phyloP scores from a whole-genome alignment of 64 coral and sea anemone genomes.

The Dendronephthya gigantea region DNA sequence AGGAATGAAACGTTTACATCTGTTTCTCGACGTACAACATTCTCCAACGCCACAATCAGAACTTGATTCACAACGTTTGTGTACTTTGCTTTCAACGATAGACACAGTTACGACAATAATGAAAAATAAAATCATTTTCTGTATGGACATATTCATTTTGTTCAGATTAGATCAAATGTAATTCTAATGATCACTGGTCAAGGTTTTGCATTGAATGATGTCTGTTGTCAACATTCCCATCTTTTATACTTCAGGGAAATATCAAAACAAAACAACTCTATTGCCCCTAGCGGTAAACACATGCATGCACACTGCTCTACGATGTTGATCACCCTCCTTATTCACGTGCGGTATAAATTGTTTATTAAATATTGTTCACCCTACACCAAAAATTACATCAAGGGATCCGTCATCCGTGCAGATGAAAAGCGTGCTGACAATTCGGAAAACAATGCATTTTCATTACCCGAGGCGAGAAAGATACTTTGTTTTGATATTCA shows the following conservation, averaged over 20 bases:
- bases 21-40: constrained; percentile 7
- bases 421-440: neutral
- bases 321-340: neutral
- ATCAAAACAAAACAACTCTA: neutral
- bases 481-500: neutral
- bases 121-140: neutral
- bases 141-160: neutral
- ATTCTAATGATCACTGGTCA: neutral
- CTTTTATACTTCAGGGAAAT: neutral
- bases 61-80: constrained; percentile 18
- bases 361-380: neutral
- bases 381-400: neutral
- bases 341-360: neutral
- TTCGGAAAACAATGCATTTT: neutral
- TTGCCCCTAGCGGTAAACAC: neutral
- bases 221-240: neutral
- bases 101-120: neutral
- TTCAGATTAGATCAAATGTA: neutral
- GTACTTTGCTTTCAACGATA: neutral
- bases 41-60: constrained; percentile 16
- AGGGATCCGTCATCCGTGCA: neutral
- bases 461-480: neutral
- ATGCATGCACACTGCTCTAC: too few species aligned
- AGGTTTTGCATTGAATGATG: neutral
- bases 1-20: constrained; percentile 6